Evolutionary conservation across 2,113 vertebrate species (phyloP), one percentile per base, ranked within the genome.

Genomic region (Speoplatyrhinus poulsoni): DNA sequence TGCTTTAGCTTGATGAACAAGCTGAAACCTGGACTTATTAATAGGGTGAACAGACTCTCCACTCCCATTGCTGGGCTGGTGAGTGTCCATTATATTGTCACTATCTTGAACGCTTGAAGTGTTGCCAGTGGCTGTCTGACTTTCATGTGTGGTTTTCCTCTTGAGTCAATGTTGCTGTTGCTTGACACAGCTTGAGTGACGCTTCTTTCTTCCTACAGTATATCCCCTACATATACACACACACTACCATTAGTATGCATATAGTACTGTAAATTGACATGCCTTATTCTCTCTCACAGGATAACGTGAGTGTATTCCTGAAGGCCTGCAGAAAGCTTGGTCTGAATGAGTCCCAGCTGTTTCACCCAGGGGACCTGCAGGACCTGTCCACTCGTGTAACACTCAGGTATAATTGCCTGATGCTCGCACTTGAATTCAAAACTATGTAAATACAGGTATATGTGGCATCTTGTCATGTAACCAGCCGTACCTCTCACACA

Each of bases 61-160:
- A 98, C 97, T 76, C 96, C 97, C 54, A 98, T 99, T 33, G 97
- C 97, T 88, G 96, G 97, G 52, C 92, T 98, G 94, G 97, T 99
- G 89, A 96, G 91, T 41, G 36, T 41, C 36, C 7, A 41, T 41
- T 41, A 2, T 7, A 41, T 41, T 41, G 80, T 48, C 68, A 12
- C 46, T 11, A 17, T 5, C 46, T 63, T 1, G 15, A 54, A 13
- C 13, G 58, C 12, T 6, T 56, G 54, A 19, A 17, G 15, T 16
- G 93, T 94, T 91, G 89, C 91, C 90, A n/a, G 10, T 12, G 47
- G 17, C 19, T 33, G 48, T 56, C 54, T n/a, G n/a, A 56, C 15
- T 60, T 53, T 26, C 9, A 26, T 41, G 11, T 77, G 83, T 79
- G 85, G 88, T 82, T 88, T 26, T 90, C 88, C 86, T 86, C 1